Evolutionary conservation across 2,888 invertebrate genomes (phyloP), one percentile per base, ranked within the genome.

Genomic region (Poecilobothrus nobilitatus): DNA sequence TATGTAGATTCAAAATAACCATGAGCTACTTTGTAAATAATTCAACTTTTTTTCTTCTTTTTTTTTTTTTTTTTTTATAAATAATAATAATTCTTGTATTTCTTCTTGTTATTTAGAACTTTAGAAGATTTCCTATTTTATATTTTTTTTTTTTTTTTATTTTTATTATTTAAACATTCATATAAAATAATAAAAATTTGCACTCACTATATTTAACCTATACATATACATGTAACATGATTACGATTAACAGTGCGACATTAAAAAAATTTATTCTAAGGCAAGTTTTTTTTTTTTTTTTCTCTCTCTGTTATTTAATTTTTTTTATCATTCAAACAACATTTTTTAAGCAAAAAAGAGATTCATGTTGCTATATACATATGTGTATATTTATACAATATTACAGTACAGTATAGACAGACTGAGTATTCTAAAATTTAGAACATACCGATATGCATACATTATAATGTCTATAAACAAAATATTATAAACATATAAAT

Each of bases 21-120:
- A 53, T 53, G 53, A 53, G 53, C 53, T 53, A 53, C 53, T 53
- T 53, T 53, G 15, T n/a, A 53, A 15, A 53, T 53, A 53, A 53
- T 53, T 53, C 53, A 53, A 53, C 53, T 53, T 53, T 37, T 53
- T 18, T 12, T 12, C 18, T 18, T 53, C 1, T 18, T 53, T 41
- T 15, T 41, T 41, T 9, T 41, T 12, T 8, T 6, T 8, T 41
- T 41, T 41, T 41, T 9, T 41, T 41, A 4, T 27, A 4, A 27
- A 4, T 27, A 4, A 27, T 27, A 27, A 27, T 27, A 27, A 27
- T 27, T 27, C 27, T 27, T 27, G 27, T 27, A 27, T 27, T 41
- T 41, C 9, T 41, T 41, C 41, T 41, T 41, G 15, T 41, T 41
- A 41, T 41, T 53, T 53, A 53, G 15, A 18, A 53, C 18, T 12